Percentiles rank a stretch among this genome's conserved stretches.
phyloP scores from a whole-genome alignment of 53 echinoderm and acorn worm species.

The Luidia sarsii region DNA sequence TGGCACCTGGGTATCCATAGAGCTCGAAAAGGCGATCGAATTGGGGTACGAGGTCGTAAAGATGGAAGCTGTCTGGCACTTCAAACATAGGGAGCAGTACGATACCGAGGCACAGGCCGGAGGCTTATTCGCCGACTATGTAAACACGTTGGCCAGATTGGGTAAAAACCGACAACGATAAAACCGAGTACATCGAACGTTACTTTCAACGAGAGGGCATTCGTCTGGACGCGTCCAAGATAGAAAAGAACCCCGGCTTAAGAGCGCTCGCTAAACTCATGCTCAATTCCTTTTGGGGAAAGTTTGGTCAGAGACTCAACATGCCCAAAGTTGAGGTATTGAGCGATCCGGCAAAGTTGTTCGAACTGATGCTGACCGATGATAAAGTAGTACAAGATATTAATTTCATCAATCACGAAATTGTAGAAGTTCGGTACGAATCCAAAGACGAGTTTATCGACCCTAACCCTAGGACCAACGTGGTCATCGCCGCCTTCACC shows the following conservation, averaged over 20 bases:
- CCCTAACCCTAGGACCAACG: constrained; percentile 32
- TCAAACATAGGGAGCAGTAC: constrained; percentile 43
- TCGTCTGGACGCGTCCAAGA: constrained; percentile 42
- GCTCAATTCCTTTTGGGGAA: constrained; percentile 61
- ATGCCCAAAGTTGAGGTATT: not conserved
- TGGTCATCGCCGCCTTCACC: constrained; percentile 34
- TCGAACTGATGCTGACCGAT: constrained; percentile 15
- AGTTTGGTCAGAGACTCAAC: constrained; percentile 5
- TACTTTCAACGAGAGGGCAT: constrained; percentile 62
- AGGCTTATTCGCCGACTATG: constrained; percentile 47
- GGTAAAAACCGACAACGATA: constrained; percentile 59
- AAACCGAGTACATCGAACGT: constrained; percentile 22
- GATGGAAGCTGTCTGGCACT: constrained; percentile 63
- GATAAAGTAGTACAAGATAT: constrained; percentile 24
- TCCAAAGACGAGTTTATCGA: constrained; percentile 28
- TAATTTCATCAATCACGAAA: constrained; percentile 43
- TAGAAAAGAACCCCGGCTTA: constrained; percentile 59
- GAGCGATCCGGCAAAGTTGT: constrained; percentile 5
- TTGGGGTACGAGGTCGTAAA: constrained; percentile 42
- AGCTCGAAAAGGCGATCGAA: constrained; percentile 58
- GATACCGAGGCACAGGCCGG: constrained; percentile 7
- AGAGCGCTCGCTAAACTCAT: constrained; percentile 63
- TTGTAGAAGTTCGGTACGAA: constrained; percentile 33
- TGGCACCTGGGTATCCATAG: constrained; percentile 64
- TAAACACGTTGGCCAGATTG: constrained; percentile 66